Conservation (phyloP, 92 coral and sea anemone species). For the Ricordea florida region DNA sequence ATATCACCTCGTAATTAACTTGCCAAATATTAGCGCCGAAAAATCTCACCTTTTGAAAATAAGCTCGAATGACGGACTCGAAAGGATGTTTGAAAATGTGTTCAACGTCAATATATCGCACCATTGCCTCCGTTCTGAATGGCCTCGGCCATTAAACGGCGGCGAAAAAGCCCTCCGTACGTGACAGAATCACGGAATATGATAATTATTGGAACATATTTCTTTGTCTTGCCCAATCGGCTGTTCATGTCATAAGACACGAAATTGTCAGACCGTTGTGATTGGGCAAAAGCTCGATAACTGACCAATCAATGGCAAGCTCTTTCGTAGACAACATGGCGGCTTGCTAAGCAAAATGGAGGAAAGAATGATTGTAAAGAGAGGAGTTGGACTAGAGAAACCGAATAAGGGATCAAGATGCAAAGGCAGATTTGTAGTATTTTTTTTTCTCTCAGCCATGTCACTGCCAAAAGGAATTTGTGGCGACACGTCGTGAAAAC, state of each 20-base stretch:
- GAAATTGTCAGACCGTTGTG: background rate
- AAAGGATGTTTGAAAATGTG: slow-evolving; percentile 90
- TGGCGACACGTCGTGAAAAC: too few relatives aligned
- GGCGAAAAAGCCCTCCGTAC: background rate
- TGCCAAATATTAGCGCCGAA: background rate
- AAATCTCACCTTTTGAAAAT: slow-evolving; percentile 84
- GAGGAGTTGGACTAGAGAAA: slow-evolving; percentile 66
- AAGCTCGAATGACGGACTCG: slow-evolving; percentile 83
- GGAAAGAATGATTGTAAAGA: slow-evolving; percentile 25
- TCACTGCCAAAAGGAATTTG: too few relatives aligned
- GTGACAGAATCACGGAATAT: too few relatives aligned
- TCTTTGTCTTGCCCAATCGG: too few relatives aligned
- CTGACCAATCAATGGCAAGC: slow-evolving; percentile 21
- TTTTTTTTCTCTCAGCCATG: background rate
- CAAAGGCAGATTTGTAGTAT: slow-evolving; percentile 32
- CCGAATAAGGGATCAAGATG: slow-evolving; percentile 75
- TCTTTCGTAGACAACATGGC: slow-evolving; percentile 19
- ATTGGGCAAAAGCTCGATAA: background rate
- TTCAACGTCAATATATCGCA: slow-evolving; percentile 67
- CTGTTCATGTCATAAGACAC: background rate
- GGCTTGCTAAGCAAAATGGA: slow-evolving; percentile 23
- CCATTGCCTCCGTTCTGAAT: slow-evolving; percentile 47
- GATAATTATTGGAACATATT: too few relatives aligned
- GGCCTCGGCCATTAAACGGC: slow-evolving; percentile 31
- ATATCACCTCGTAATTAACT: too few relatives aligned